Evolutionary conservation across 2,888 invertebrate genomes (phyloP), one percentile per base, ranked within the genome.

Genomic region (Mimachlamys varia): DNA sequence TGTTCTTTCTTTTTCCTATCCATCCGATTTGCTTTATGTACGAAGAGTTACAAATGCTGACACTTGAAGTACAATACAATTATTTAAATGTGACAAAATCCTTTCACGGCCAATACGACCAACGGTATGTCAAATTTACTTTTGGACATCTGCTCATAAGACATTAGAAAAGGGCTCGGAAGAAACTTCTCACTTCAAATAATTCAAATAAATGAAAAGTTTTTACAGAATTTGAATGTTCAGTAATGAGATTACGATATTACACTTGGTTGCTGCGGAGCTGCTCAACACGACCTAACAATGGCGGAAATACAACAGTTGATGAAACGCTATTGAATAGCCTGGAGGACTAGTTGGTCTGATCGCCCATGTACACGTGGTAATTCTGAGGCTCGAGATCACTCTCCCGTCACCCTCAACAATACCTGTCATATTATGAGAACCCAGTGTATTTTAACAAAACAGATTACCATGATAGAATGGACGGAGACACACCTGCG

Each of bases 181-280:
- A 27, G 27, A 76, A 76, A 76, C 10, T 76, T 76, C 27, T 76
- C 76, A 76, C 76, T 33, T 76, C 33, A 33, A 76, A 76, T 76
- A 27, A 76, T 76, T 76, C 76, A 76, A 76, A 76, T 27, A 76
- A 76, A 76, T 76, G 76, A 76, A 76, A 76, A 33, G 58, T 76
- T 62, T 33, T 76, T 76, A 76, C 76, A 76, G 76, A 76, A 76
- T 76, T 76, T 76, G 76, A 76, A 76, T 76, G 76, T 76, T 76
- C 76, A 33, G 76, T 33, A 33, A 76, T 27, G 76, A 76, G 76
- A 76, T 76, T 76, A 76, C 22, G 15, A 22, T 76, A 76, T 76
- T 76, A 33, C 33, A 76, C 33, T 76, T 76, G 33, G 76, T 27
- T 76, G 76, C 76, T 33, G 76, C 33, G 76, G 76, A 33, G 33